A percentile compares a stretch with the other conserved stretches of the same genome.
Evolutionary conservation across 2,797 vertebrate genomes (phyloP).

Genomic region (Bovichtus variegatus): DNA sequence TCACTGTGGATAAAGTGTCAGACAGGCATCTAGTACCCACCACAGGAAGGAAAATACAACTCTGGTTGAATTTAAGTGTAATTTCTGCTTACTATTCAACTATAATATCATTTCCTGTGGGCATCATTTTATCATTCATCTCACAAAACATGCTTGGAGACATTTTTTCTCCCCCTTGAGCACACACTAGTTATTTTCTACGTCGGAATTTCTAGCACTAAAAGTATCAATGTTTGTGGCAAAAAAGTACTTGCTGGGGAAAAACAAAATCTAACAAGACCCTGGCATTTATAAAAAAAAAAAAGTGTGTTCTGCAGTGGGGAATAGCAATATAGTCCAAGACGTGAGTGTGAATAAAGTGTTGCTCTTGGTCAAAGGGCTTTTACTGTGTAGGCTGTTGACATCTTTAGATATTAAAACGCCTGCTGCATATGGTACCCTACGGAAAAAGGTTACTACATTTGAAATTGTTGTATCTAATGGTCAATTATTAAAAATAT

Average conservation of each 20-base stretch:
- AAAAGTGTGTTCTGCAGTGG: slow-evolving; percentile 28
- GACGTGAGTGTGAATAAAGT: slow-evolving; percentile 34
- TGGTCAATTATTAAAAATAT: neutral
- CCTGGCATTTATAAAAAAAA: slow-evolving; percentile 35
- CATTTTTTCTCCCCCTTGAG: slow-evolving; percentile 50
- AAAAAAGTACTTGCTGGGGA: slow-evolving; percentile 35
- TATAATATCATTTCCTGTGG: slow-evolving; percentile 48
- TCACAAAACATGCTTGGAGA: slow-evolving; percentile 67
- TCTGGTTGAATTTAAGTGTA: slow-evolving; percentile 35
- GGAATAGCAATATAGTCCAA: slow-evolving; percentile 31
- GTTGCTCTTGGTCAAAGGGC: slow-evolving; percentile 11
- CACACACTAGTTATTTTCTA: slow-evolving; percentile 25
- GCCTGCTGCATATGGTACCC: neutral
- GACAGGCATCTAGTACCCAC: slow-evolving; percentile 16
- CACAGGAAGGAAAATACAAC: slow-evolving; percentile 26
- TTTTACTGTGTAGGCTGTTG: slow-evolving; percentile 26
- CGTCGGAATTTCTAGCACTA: slow-evolving; percentile 24
- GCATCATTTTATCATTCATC: slow-evolving; percentile 68
- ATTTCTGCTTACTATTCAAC: slow-evolving; percentile 51
- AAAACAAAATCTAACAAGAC: slow-evolving; percentile 34
- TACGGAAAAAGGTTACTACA: slow-evolving; percentile 1
- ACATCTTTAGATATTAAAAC: slow-evolving; percentile 27
- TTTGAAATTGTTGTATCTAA: neutral
- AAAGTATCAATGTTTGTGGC: slow-evolving; percentile 53
- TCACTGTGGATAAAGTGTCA: slow-evolving; percentile 46